A percentile compares a stretch with the other conserved stretches of the same genome.
Conservation (phyloP, 2,888 invertebrate genomes). For the Patella ulyssiponensis region DNA sequence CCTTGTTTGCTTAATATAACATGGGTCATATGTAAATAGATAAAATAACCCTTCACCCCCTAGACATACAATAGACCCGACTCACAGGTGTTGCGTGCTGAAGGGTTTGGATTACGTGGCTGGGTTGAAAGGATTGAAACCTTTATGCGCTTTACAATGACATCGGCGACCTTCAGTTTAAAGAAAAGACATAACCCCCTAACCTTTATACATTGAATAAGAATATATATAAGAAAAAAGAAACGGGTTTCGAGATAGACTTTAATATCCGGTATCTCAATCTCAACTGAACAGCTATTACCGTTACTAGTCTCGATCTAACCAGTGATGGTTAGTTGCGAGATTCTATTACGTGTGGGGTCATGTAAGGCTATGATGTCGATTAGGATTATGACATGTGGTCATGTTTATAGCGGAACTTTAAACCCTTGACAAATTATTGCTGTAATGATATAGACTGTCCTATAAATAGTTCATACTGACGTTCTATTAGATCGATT, state of each 20-base stretch:
- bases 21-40: neutral
- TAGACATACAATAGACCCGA: conserved; percentile 9
- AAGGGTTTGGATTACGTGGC: conserved; percentile 2
- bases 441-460: no score
- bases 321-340: neutral
- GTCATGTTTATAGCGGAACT: neutral
- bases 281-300: neutral
- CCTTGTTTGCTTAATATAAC: neutral
- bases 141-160: conserved; percentile 8
- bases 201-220: conserved; percentile 2
- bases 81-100: conserved; percentile 7
- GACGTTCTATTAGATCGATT: no score
- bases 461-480: no score
- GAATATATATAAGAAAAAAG: neutral
- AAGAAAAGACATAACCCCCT: neutral
- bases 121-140: neutral
- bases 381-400: neutral
- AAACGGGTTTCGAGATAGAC: neutral
- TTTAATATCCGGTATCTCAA: neutral
- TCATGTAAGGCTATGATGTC: neutral
- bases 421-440: conserved; percentile 8
- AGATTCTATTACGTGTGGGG: conserved; percentile 1
- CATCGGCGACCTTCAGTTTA: neutral
- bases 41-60: neutral
- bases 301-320: neutral